These are phyloP conservation scores for Tinea pellionella DNA, from an alignment of 2,888 invertebrate genomes.

Conservation along the genomic window DNA sequence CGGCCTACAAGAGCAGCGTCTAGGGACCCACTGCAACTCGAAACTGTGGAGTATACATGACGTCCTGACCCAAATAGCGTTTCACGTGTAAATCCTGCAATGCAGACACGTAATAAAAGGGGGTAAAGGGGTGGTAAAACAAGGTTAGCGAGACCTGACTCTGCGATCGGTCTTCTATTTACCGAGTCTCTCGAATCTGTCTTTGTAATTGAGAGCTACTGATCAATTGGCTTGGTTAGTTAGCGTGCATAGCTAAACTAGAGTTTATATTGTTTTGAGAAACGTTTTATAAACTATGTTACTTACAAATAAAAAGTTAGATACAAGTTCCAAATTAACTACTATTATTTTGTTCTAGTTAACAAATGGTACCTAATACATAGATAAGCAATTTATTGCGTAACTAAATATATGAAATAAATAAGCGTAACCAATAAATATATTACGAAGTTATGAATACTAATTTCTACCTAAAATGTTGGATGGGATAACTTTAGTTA, in stretches of 20 bases:
- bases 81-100: slow-evolving; percentile 13
- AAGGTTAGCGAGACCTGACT: not conserved
- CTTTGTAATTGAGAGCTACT: not conserved
- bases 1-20: slow-evolving; percentile 3
- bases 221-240: not conserved
- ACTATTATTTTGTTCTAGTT: no score
- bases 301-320: no score
- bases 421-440: no score
- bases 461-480: no score
- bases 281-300: no score
- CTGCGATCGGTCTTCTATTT: slow-evolving; percentile 2
- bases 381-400: no score
- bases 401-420: no score
- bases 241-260: not conserved
- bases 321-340: no score
- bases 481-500: not conserved
- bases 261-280: no score
- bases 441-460: no score
- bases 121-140: not conserved
- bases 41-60: slow-evolving; percentile 1
- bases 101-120: slow-evolving; percentile 10
- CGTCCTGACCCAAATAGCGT: slow-evolving; percentile 11
- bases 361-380: no score
- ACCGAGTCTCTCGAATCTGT: slow-evolving; percentile 5
- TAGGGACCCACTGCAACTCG: slow-evolving; percentile 3